Conservation (phyloP, 2,113 vertebrate genomes). For the Phainopepla nitens region DNA sequence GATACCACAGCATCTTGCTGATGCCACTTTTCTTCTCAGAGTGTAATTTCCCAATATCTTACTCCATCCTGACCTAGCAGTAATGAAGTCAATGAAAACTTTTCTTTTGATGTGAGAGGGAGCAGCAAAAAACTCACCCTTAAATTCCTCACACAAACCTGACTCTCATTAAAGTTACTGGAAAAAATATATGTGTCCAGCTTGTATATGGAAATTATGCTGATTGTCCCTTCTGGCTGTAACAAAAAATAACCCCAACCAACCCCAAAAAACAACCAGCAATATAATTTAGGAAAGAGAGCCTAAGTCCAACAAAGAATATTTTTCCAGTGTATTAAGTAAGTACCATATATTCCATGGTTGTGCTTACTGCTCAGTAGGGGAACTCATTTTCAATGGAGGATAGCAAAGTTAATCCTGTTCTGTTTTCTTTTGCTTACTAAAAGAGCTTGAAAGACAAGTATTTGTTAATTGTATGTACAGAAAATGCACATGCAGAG, state of each 20-base stretch:
- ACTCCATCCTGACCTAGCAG: slow-evolving; percentile 14
- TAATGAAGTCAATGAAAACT: slow-evolving; percentile 36
- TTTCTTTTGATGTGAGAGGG: slow-evolving; percentile 19
- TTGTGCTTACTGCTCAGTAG: slow-evolving; percentile 29
- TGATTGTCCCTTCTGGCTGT: slow-evolving; percentile 12
- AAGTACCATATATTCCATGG: background rate
- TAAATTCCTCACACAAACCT: background rate
- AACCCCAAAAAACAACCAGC: background rate
- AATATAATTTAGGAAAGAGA: slow-evolving; percentile 2
- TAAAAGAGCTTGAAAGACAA: slow-evolving; percentile 44
- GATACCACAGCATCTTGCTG: background rate
- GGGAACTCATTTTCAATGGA: slow-evolving; percentile 39
- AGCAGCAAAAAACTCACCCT: background rate
- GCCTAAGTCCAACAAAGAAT: background rate
- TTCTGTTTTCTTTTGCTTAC: slow-evolving; percentile 49
- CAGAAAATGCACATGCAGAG: slow-evolving; percentile 15
- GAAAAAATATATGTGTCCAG: background rate
- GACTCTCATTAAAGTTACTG: slow-evolving; percentile 19
- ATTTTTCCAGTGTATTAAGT: slow-evolving; percentile 35
- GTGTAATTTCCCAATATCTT: slow-evolving; percentile 25
- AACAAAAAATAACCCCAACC: background rate
- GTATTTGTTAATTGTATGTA: slow-evolving; percentile 13
- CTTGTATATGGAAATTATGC: background rate
- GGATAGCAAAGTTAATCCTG: slow-evolving; percentile 39
- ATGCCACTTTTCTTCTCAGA: slow-evolving; percentile 4